Percentiles rank a stretch among this genome's conserved stretches.
Evolutionary conservation across 30 jellyfish, hydroid and myxozoan genomes (phyloP).

Genomic region (Clytia hemisphaerica): DNA sequence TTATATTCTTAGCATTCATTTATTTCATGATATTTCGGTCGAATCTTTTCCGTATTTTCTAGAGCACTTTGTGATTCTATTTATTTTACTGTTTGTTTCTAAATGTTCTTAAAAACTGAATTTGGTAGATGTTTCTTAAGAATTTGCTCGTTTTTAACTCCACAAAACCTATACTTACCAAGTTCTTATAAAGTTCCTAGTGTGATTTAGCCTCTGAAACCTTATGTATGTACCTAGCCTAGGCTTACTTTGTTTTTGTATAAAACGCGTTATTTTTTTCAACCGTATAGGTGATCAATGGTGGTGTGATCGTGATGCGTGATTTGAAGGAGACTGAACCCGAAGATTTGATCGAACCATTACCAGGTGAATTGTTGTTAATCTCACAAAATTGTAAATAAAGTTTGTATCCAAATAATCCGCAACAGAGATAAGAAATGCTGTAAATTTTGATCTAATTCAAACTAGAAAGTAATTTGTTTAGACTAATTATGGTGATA

Average conservation of each 20-base stretch:
- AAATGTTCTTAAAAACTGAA: no score
- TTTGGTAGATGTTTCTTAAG: no score
- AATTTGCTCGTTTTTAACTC: background rate
- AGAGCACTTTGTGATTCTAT: no score
- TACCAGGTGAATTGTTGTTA: slow-evolving; percentile 84
- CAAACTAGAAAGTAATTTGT: no score
- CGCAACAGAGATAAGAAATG: no score
- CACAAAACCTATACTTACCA: background rate
- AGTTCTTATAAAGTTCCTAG: background rate
- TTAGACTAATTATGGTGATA: no score
- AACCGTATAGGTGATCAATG: slow-evolving; percentile 81
- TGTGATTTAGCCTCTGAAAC: background rate
- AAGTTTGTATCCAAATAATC: no score
- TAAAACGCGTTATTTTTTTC: no score
- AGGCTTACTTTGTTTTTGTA: background rate
- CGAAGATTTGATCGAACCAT: slow-evolving; percentile 86
- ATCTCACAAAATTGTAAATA: no score
- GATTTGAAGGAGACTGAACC: slow-evolving; percentile 68
- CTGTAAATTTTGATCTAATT: no score
- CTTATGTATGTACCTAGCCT: background rate
- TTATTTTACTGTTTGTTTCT: no score
- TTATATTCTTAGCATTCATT: background rate
- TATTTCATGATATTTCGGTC: background rate
- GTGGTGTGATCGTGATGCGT: slow-evolving; percentile 68
- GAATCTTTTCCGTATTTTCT: no score